Conservation (phyloP, 2,797 vertebrate genomes). For the Helarctos malayanus region DNA sequence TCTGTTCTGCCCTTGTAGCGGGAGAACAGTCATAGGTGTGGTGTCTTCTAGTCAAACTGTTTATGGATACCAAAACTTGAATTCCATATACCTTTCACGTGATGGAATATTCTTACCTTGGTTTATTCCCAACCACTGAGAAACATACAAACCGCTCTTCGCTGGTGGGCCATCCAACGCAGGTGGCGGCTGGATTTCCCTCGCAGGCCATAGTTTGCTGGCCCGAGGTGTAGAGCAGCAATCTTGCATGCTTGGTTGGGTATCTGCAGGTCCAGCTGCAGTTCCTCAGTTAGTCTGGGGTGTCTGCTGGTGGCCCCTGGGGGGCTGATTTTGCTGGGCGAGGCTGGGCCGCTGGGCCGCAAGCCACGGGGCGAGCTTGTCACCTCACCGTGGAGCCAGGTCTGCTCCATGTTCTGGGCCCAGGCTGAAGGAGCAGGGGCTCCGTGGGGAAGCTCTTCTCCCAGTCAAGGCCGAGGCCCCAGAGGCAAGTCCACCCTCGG, state of each 20-base stretch:
- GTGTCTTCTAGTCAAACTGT: background rate
- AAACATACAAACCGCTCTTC: background rate
- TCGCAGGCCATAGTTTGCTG: background rate
- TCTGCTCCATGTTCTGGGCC: background rate
- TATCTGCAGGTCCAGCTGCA: background rate
- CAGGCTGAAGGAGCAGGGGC: background rate
- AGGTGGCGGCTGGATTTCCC: background rate
- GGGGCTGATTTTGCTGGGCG: background rate
- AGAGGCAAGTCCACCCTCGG: background rate
- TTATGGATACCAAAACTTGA: background rate
- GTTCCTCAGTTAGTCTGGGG: background rate
- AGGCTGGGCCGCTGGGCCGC: background rate
- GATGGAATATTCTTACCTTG: background rate
- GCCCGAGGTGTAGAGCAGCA: rapidly evolving
- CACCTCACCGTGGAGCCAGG: background rate
- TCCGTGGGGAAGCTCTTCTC: background rate
- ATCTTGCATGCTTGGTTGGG: rapidly evolving
- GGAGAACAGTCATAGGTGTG: background rate
- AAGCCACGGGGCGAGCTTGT: rapidly evolving
- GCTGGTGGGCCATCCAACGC: background rate
- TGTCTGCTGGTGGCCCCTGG: rapidly evolving
- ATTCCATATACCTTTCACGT: background rate
- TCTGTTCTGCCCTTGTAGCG: rapidly evolving
- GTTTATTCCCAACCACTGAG: background rate
- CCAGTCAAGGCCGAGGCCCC: background rate